Percentiles rank a stretch among this genome's conserved stretches.
These are phyloP conservation scores for Acanthornis magna DNA, from an alignment of 2,797 vertebrate genomes.

Conservation along the genomic window DNA sequence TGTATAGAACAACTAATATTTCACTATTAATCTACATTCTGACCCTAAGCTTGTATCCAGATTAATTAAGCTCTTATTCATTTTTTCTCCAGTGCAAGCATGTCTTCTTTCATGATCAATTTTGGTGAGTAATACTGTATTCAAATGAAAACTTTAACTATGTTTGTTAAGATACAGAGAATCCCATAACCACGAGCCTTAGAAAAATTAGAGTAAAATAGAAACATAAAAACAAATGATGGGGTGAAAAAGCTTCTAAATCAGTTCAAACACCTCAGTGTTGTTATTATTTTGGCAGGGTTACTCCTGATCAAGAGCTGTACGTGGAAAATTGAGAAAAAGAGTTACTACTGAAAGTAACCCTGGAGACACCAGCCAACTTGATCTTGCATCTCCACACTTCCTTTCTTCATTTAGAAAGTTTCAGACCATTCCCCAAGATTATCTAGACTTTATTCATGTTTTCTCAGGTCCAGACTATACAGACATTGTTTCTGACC, in stretches of 20 bases:
- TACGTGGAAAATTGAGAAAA: not conserved
- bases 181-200: accelerated
- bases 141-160: not conserved
- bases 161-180: not conserved
- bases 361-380: not conserved
- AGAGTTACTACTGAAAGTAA: not conserved
- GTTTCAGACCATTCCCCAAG: not conserved
- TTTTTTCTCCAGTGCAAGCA: not conserved
- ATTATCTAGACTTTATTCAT: not conserved
- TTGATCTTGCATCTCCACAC: not conserved
- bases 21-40: not conserved
- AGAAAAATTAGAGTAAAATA: not conserved
- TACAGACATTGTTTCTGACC: not conserved
- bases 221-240: not conserved
- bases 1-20: not conserved
- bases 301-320: not conserved
- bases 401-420: not conserved
- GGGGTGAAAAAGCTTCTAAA: not conserved
- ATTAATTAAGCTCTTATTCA: not conserved
- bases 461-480: not conserved
- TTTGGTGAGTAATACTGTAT: not conserved
- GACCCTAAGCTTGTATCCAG: not conserved
- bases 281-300: not conserved
- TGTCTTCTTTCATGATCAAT: not conserved
- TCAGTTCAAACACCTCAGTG: not conserved